Evolutionary conservation across 2,797 vertebrate species (phyloP), one percentile per base, ranked within the genome.

Genomic region (Otolemur crassicaudatus): DNA sequence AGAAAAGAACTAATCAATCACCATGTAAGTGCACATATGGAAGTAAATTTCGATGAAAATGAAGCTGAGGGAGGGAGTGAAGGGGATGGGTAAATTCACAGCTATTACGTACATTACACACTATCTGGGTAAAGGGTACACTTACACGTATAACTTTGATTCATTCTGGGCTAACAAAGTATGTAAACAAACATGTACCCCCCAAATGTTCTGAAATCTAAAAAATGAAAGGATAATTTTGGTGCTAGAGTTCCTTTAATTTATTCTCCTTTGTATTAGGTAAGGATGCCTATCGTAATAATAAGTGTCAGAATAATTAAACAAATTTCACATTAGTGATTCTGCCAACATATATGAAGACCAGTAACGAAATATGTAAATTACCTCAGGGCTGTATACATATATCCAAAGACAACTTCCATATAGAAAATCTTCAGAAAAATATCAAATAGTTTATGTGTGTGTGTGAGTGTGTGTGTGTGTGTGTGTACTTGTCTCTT

Each of bases 291-390:
- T 89, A 82, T 31, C 95, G 63, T 87, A 90, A 85, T 61, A 72
- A 73, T 0, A 87, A 60, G 77, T 85, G 13, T 2, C 46, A 83
- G 2, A 76, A 16, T 0, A 31, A 40, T 58, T 76, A 63, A 43
- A 95, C 14, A 46, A 87, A 90, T 56, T 2, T 95, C n/a, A 95
- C 81, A 53, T 67, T 14, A 85, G 25, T 72, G 43, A 86, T 23
- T 91, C 49, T 90, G 8, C 49, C 95, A 91, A 19, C n/a, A 95
- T 34, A 76, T 73, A 0, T 31, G 17, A 87, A 96, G 90, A 81
- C 1, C 72, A 90, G 1, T n/a, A 75, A 25, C 56, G 13, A 94
- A 84, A 75, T 60, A 29, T 84, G 10, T 25, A 85, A 91, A 56
- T 79, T 80, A 87, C 14, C 87, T 29, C 53, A 80, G 34, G 11